Percentiles rank a stretch among this genome's conserved stretches.
phyloP scores from a whole-genome alignment of 1,140 invertebrate genomes.

The Pseudobourletiella spinata region DNA sequence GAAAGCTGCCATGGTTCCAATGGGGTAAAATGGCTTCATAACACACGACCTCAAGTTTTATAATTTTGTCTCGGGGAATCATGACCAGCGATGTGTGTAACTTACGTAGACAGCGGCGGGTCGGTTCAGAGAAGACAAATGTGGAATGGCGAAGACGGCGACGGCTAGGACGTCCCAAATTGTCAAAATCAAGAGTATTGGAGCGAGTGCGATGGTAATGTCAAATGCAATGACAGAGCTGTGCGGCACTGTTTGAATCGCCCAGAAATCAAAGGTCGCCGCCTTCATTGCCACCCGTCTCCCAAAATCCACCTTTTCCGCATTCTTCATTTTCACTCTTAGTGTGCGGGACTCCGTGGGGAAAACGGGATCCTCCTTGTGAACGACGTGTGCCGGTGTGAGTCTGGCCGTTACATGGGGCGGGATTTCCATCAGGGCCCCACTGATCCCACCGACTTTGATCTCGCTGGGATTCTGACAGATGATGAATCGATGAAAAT shows the following conservation, averaged over 20 bases:
- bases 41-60: too few relatives aligned
- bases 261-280: neutral
- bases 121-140: neutral
- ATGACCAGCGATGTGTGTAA: neutral
- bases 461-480: neutral
- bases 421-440: neutral
- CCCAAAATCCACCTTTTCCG: neutral
- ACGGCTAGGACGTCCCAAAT: slow-evolving; percentile 2
- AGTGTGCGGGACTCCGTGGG: neutral
- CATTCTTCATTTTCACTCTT: neutral
- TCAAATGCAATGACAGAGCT: neutral
- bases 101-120: neutral
- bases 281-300: neutral
- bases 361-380: neutral
- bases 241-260: neutral
- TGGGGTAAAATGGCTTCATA: neutral
- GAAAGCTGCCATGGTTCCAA: neutral
- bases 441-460: neutral
- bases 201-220: neutral
- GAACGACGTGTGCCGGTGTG: neutral
- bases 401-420: neutral
- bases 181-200: neutral
- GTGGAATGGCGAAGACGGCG: neutral
- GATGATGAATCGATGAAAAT: neutral
- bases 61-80: neutral